These are phyloP conservation scores for Crotalus adamanteus DNA, from an alignment of 2,797 vertebrate species.

Conservation along the genomic window DNA sequence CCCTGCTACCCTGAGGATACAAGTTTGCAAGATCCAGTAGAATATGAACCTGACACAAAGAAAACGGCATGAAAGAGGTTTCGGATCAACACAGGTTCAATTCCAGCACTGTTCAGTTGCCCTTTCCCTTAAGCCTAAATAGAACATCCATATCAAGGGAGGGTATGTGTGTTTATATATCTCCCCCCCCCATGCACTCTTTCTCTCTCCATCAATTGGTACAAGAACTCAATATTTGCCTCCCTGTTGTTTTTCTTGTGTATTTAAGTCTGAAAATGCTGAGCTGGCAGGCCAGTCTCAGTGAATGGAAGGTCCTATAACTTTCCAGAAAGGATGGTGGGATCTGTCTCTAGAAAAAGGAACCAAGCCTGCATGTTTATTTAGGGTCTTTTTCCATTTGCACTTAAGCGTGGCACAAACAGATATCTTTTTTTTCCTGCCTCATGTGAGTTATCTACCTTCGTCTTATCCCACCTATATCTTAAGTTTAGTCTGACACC, in stretches of 20 bases:
- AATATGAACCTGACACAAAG: not conserved
- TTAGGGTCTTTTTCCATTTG: not conserved
- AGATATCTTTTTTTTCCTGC: not conserved
- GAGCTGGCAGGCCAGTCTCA: not conserved
- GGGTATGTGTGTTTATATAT: no score
- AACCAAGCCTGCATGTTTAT: not conserved
- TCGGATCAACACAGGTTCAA: not conserved
- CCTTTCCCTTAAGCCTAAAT: not conserved
- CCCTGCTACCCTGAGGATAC: not conserved
- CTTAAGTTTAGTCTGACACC: not conserved
- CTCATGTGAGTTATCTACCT: not conserved
- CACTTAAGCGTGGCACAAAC: not conserved
- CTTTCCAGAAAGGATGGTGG: not conserved
- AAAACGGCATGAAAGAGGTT: not conserved
- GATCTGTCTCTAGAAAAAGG: not conserved
- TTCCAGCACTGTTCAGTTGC: not conserved
- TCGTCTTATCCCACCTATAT: not conserved
- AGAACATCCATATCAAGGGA: not conserved
- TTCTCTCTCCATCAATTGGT: not conserved
- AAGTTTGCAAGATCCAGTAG: not conserved
- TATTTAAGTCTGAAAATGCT: not conserved
- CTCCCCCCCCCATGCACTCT: not conserved
- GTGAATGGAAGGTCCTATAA: not conserved
- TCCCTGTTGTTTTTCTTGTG: not conserved
- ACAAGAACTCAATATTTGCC: not conserved